These are phyloP conservation scores for Harlomillsia oculata DNA, from an alignment of 1,140 invertebrate genomes.

Conservation along the genomic window DNA sequence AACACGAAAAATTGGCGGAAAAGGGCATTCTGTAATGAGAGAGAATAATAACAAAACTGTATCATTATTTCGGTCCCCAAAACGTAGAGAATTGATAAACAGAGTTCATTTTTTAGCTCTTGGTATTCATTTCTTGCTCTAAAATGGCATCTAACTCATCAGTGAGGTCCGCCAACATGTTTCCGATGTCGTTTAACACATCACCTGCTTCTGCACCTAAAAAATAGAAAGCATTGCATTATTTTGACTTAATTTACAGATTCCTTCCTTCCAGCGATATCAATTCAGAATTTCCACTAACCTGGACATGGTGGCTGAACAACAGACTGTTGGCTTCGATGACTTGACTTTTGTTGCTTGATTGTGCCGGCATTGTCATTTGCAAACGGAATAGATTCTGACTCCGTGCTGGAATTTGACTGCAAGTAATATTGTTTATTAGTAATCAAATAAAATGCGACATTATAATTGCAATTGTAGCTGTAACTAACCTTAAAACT, in stretches of 20 bases:
- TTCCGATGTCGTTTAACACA: conserved; percentile 91
- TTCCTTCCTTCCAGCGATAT: not conserved
- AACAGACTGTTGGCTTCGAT: conserved; percentile 10
- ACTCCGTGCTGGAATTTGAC: conserved; percentile 91
- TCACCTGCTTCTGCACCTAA: conserved; percentile 52
- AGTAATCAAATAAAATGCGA: not conserved
- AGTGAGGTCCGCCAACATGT: conserved; percentile 87
- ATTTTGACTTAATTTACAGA: not conserved
- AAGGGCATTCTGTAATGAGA: no score
- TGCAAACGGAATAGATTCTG: conserved; percentile 93
- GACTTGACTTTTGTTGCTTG: conserved; percentile 54
- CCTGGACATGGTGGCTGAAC: conserved; percentile 2
- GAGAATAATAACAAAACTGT: no score
- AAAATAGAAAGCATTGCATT: not conserved
- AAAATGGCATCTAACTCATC: conserved; percentile 90
- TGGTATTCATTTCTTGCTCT: conserved; percentile 60
- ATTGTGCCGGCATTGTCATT: conserved; percentile 98
- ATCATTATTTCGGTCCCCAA: no score
- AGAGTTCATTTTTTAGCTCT: conserved; percentile 24
- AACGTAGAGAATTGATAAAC: no score
- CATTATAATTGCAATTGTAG: not conserved
- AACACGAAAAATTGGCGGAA: no score
- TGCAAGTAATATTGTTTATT: conserved; percentile 44
- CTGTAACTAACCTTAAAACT: conserved; percentile 61
- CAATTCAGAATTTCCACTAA: no score